A percentile compares a stretch with the other conserved stretches of the same genome.
Evolutionary conservation across 1,140 invertebrate species (phyloP).

Genomic region (Bombus consobrinus): DNA sequence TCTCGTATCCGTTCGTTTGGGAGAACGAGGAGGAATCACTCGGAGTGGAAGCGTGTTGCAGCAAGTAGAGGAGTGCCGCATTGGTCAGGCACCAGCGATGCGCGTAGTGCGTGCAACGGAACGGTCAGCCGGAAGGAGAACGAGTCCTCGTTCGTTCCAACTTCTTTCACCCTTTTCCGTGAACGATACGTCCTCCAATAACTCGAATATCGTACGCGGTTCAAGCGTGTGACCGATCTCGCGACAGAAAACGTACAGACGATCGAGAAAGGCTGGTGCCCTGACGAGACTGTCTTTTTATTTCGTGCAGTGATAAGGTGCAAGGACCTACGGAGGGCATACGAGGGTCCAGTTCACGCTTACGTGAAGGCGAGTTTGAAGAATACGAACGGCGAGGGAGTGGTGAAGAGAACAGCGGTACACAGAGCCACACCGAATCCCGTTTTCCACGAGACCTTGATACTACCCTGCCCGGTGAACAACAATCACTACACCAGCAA

Average conservation of each 20-base stretch:
- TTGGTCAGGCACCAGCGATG: constrained; percentile 64
- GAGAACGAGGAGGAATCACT: not conserved
- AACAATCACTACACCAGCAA: constrained; percentile 75
- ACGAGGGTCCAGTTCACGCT: constrained; percentile 80
- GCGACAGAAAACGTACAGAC: no score
- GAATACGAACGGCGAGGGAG: constrained; percentile 76
- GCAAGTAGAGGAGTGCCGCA: constrained; percentile 72
- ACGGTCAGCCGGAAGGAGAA: constrained; percentile 40
- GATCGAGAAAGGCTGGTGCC: not conserved
- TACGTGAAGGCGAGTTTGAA: constrained; percentile 81
- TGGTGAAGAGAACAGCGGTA: constrained; percentile 81
- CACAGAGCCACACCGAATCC: constrained; percentile 81
- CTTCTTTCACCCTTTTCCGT: not conserved
- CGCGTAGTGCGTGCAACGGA: constrained; percentile 60
- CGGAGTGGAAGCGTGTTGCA: not conserved
- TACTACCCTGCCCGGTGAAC: constrained; percentile 76
- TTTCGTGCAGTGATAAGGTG: constrained; percentile 79
- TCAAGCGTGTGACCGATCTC: not conserved
- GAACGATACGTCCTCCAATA: not conserved
- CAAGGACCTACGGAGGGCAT: constrained; percentile 78
- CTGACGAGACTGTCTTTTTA: constrained; percentile 15
- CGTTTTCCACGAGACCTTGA: constrained; percentile 80
- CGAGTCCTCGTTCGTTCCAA: not conserved
- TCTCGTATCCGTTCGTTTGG: not conserved
- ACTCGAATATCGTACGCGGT: no score